phyloP scores from a whole-genome alignment of 1,140 invertebrate genomes.

The Eumeta japonica region DNA sequence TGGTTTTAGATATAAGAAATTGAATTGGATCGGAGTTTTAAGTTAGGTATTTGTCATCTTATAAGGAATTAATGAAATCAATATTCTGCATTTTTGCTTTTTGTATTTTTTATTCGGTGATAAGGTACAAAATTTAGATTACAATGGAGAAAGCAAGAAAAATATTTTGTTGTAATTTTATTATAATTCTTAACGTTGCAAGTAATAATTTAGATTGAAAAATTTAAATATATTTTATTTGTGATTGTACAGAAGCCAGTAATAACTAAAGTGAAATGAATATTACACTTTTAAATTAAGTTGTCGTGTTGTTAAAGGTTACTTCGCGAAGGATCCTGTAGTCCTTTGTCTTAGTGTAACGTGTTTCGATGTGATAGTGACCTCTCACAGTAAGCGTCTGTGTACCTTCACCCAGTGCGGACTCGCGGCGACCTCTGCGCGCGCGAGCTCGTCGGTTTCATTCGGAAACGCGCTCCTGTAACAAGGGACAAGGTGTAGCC shows the following conservation, averaged over 20 bases:
- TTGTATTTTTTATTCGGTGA: conserved; percentile 26
- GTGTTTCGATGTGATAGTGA: conserved; percentile 44
- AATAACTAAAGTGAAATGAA: conserved; percentile 23
- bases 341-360: neutral
- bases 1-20: conserved; percentile 24
- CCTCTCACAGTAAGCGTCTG: conserved; percentile 36
- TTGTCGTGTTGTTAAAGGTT: conserved; percentile 42
- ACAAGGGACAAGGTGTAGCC: too few relatives aligned
- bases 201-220: too few relatives aligned
- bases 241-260: conserved; percentile 28
- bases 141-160: too few relatives aligned
- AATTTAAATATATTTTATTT: too few relatives aligned
- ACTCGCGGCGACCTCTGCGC: neutral
- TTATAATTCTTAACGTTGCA: too few relatives aligned
- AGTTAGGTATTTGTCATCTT: conserved; percentile 19
- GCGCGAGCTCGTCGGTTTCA: too few relatives aligned
- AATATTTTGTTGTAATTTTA: too few relatives aligned
- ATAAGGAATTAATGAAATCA: conserved; percentile 22
- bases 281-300: conserved; percentile 37
- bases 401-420: conserved; percentile 23
- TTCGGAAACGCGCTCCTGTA: too few relatives aligned
- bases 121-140: conserved; percentile 43
- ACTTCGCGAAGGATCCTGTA: too few relatives aligned
- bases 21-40: conserved; percentile 11
- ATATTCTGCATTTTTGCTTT: conserved; percentile 22